Base-by-base conservation (phyloP, 2,113 vertebrate species). In the Poicephalus meyeri region DNA sequence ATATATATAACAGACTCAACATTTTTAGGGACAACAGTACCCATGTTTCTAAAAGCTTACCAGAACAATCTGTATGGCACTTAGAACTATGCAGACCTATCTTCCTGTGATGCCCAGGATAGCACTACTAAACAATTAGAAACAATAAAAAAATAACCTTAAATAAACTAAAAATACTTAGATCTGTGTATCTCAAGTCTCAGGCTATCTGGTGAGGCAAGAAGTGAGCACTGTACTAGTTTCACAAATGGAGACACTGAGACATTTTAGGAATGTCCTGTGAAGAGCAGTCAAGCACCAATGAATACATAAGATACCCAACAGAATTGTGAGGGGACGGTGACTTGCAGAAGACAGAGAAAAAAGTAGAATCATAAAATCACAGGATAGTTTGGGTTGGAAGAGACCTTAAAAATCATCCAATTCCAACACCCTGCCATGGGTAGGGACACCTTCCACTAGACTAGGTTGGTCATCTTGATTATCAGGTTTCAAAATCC, bases 401-500 rank as follows among this genome's bases (percentile, higher is more conserved):
- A 53, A 29, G 28, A 29, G 33, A 35, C 56, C 56, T 58, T 35
- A 58, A 58, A 58, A 58, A 35, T 58, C 56, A 24, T 35, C 21
- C 13, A n/a, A 6, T 58, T 58, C 55, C 33, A 58, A n/a, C 21
- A 23, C 21, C 33, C 33, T 58, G 56, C 33, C 33, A 35, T 24
- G 33, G 9, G 56, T 13, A 58, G 33, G 56, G 56, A 58, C 33
- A 35, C 21, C 33, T 24, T 24, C 33, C 56, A 58, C 56, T 24
- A 58, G 56, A 58, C 33, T 21, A 58, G 53, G 20, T 23, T 23
- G 33, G 33, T 58, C 33, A 69, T 61, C 29, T 79, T 77, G 82
- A 89, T 53, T 87, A 20, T 89, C 80, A 86, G 29, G 50, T 79
- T 96, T 66, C 46, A 77, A 87, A 96, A 96, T 90, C 65, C 37